phyloP scores from a whole-genome alignment of 1,140 invertebrate genomes.

The Drosophila ohnishii region DNA sequence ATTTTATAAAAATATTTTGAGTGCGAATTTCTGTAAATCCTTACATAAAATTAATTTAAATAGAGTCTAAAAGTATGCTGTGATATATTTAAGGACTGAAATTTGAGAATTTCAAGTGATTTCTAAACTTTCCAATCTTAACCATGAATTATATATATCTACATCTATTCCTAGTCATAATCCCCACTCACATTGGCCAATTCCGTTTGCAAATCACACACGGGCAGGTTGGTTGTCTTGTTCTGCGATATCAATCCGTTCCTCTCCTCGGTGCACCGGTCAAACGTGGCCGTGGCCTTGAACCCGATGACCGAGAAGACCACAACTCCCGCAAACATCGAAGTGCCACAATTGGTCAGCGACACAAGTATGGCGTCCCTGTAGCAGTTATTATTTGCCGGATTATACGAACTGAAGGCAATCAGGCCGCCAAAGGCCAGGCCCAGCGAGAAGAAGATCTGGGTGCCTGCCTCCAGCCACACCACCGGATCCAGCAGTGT shows the following conservation, averaged over 20 bases:
- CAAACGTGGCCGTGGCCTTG: conserved; percentile 88
- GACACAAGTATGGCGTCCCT: conserved; percentile 97
- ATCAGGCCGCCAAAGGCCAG: conserved; percentile 97
- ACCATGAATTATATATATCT: neutral
- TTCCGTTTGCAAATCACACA: conserved; percentile 93
- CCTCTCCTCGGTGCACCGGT: conserved; percentile 84
- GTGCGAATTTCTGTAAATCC: no score
- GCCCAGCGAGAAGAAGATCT: conserved; percentile 98
- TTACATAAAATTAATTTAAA: no score
- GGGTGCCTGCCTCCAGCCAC: conserved; percentile 98
- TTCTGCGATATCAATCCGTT: conserved; percentile 82
- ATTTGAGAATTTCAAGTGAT: neutral
- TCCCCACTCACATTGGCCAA: conserved; percentile 91
- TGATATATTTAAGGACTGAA: neutral
- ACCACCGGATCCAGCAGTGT: conserved; percentile 92
- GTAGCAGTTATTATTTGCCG: conserved; percentile 97
- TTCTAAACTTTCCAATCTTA: neutral
- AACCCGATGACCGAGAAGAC: conserved; percentile 99
- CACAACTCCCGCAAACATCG: conserved; percentile 98
- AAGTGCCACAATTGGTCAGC: conserved; percentile 97
- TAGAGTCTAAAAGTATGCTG: neutral
- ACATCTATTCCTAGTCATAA: neutral
- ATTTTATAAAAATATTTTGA: no score
- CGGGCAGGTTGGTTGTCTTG: conserved; percentile 87
- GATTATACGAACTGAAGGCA: conserved; percentile 96